Evolutionary conservation across 1,140 invertebrate genomes (phyloP).

Genomic region (Zaprionus ghesquierei): DNA sequence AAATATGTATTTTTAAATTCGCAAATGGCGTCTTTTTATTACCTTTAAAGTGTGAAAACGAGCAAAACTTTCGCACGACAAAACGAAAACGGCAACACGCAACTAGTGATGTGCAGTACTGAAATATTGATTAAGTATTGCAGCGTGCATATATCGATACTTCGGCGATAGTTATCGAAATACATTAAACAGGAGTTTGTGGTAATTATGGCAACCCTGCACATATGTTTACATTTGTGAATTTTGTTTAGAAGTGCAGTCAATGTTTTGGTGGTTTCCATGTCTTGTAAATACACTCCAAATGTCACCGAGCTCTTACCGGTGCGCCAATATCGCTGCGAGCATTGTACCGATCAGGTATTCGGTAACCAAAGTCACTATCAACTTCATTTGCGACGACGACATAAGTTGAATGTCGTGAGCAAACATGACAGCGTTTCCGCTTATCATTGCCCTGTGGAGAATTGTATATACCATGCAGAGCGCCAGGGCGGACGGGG

Average conservation of each 20-base stretch:
- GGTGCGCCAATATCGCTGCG: conserved; percentile 51
- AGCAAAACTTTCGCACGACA: conserved; percentile 37
- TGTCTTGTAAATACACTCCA: conserved; percentile 45
- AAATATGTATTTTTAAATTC: not conserved
- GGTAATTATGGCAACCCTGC: not conserved
- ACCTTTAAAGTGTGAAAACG: conserved; percentile 19
- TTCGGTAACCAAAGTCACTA: conserved; percentile 65
- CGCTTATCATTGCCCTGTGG: conserved; percentile 53
- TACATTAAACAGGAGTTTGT: not conserved
- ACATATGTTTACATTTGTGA: conserved; percentile 12
- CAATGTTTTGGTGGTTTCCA: conserved; percentile 2
- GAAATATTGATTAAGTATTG: not conserved
- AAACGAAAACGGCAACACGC: conserved; percentile 18
- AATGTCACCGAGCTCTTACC: conserved; percentile 52
- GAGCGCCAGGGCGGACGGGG: conserved; percentile 14
- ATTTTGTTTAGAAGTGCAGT: not conserved
- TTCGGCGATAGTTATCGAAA: not conserved
- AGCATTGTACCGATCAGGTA: conserved; percentile 40
- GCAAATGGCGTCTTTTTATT: conserved; percentile 1
- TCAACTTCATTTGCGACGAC: conserved; percentile 48
- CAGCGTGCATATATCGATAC: not conserved
- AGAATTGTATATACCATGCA: conserved; percentile 49
- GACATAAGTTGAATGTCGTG: conserved; percentile 39
- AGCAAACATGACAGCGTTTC: not conserved
- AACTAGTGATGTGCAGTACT: conserved; percentile 11